These are phyloP conservation scores for Trypoxylon attenuatum DNA, from an alignment of 2,888 invertebrate species.

Conservation along the genomic window DNA sequence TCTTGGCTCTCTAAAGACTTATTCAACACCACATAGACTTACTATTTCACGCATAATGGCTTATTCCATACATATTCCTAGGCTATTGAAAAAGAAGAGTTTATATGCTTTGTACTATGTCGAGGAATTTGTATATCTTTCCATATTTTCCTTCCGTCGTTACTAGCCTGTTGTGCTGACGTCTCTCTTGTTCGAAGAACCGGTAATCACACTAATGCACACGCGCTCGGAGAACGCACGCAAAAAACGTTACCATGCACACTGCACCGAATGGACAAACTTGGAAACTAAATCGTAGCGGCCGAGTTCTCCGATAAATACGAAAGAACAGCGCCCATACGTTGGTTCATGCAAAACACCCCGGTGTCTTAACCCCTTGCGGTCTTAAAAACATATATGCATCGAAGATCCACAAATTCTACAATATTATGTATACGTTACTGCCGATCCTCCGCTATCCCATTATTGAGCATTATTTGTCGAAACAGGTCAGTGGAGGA, in stretches of 20 bases:
- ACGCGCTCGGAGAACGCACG: constrained; percentile 31
- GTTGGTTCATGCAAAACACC: constrained; percentile 44
- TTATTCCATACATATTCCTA: constrained; percentile 38
- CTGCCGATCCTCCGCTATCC: too few species aligned
- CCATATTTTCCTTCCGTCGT: constrained; percentile 53
- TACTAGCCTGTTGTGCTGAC: constrained; percentile 41
- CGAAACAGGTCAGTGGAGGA: too few species aligned
- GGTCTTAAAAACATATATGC: too few species aligned
- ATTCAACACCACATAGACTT: constrained; percentile 26
- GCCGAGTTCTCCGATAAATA: constrained; percentile 30
- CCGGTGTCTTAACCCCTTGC: constrained; percentile 12
- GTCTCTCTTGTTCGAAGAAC: constrained; percentile 47
- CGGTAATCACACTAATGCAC: constrained; percentile 47
- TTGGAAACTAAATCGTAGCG: constrained; percentile 40
- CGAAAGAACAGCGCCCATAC: constrained; percentile 33
- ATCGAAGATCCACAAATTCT: too few species aligned
- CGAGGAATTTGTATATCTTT: constrained; percentile 73
- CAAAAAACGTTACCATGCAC: constrained; percentile 23
- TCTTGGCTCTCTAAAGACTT: constrained; percentile 22
- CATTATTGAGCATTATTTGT: too few species aligned
- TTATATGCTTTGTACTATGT: constrained; percentile 74
- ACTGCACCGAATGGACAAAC: constrained; percentile 26
- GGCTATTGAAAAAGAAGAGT: constrained; percentile 61
- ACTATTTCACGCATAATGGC: constrained; percentile 33
- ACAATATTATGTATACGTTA: background rate